These are phyloP conservation scores for Tenualosa thibaudeaui DNA, from an alignment of 2,797 vertebrate species.

Conservation along the genomic window DNA sequence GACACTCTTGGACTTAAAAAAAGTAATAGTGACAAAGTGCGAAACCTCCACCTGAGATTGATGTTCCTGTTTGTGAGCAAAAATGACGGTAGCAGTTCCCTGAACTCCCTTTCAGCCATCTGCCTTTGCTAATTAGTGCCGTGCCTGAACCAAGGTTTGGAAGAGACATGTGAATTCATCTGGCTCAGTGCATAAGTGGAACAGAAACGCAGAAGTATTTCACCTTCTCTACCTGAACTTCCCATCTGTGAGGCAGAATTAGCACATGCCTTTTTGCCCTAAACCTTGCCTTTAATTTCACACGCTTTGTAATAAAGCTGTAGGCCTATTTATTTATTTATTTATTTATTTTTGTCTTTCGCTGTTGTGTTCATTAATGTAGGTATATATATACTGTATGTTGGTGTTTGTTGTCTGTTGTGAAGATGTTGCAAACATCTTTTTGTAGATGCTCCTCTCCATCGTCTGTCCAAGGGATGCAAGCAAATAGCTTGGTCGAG, in stretches of 20 bases:
- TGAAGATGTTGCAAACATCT: neutral
- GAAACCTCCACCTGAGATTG: neutral
- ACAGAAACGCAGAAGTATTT: neutral
- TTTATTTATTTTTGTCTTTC: neutral
- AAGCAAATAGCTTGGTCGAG: neutral
- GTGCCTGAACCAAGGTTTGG: neutral
- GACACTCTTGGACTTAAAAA: neutral
- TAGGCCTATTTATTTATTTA: neutral
- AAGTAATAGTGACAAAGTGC: neutral
- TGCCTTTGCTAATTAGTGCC: constrained; percentile 6
- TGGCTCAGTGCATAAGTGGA: constrained; percentile 7
- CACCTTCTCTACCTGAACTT: neutral
- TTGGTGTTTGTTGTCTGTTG: neutral
- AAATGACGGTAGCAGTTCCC: neutral
- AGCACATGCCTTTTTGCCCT: neutral
- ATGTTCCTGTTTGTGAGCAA: neutral
- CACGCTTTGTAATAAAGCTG: neutral
- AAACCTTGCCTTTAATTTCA: neutral
- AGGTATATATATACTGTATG: too few relatives aligned
- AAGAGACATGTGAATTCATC: constrained; percentile 4
- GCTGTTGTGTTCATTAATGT: neutral
- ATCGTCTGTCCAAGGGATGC: too few relatives aligned
- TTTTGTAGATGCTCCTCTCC: neutral
- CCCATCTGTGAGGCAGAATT: neutral
- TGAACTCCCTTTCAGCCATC: neutral